phyloP scores from a whole-genome alignment of 2,888 invertebrate genomes.

The Mylabris sibirica region DNA sequence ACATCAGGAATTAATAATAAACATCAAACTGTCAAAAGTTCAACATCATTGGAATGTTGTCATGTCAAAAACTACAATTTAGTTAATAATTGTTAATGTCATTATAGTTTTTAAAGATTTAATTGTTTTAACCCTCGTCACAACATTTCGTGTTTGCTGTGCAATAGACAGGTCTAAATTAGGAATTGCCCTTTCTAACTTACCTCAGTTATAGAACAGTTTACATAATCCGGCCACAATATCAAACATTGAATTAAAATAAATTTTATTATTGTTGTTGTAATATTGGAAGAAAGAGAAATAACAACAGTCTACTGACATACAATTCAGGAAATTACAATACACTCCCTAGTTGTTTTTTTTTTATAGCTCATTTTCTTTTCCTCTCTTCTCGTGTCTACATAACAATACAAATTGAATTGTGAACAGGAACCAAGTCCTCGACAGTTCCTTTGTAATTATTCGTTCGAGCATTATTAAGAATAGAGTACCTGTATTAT shows the following conservation, averaged over 20 bases:
- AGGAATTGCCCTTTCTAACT: background rate
- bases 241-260: background rate
- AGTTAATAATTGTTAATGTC: conserved; percentile 8
- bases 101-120: conserved; percentile 8
- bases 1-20: background rate
- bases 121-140: conserved; percentile 4
- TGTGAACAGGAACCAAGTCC: background rate
- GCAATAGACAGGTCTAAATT: conserved; percentile 7
- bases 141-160: background rate
- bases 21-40: background rate
- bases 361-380: background rate
- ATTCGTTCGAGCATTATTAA: conserved; percentile 8
- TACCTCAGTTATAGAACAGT: conserved; percentile 1
- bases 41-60: background rate
- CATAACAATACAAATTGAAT: conserved; percentile 3
- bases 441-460: conserved; percentile 5
- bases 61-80: conserved; percentile 1
- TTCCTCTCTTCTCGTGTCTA: background rate
- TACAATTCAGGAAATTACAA: background rate
- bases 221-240: background rate
- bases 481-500: conserved; percentile 6
- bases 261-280: background rate
- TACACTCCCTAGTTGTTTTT: background rate
- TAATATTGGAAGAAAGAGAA: background rate
- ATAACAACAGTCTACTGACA: background rate